These are phyloP conservation scores for Iguana delicatissima DNA, from an alignment of 2,797 vertebrate species.

Conservation along the genomic window DNA sequence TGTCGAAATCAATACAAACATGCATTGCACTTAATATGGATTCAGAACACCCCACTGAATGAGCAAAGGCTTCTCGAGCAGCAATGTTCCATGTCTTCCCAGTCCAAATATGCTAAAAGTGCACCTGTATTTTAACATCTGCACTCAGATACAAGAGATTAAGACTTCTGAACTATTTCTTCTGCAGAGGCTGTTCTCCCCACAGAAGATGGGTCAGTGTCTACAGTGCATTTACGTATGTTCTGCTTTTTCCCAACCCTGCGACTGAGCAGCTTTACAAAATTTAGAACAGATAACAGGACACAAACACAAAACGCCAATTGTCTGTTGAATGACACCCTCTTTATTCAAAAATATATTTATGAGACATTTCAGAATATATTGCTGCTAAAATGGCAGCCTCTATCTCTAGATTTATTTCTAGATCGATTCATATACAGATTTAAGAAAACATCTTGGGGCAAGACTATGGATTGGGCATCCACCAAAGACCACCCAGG, in stretches of 20 bases:
- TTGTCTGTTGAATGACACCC: conserved; percentile 77
- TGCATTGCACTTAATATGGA: neutral
- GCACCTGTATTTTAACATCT: no score
- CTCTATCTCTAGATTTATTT: conserved; percentile 83
- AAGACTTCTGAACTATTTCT: no score
- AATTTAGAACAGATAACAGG: neutral
- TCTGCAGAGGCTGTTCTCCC: neutral
- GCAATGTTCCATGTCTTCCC: neutral
- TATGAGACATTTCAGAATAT: conserved; percentile 87
- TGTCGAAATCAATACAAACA: neutral
- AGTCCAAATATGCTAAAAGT: neutral
- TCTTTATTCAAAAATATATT: conserved; percentile 89
- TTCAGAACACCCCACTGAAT: neutral
- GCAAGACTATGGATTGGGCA: conserved; percentile 55
- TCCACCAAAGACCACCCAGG: conserved; percentile 65
- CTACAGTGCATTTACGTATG: no score
- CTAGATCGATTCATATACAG: conserved; percentile 82
- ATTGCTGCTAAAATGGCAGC: conserved; percentile 79
- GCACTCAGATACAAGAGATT: neutral
- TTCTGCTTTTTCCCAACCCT: no score
- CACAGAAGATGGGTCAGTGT: neutral
- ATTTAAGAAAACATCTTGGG: conserved; percentile 76
- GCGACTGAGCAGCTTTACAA: no score
- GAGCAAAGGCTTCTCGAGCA: neutral
- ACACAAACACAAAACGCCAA: conserved; percentile 41